Base-by-base conservation (phyloP, 2,797 vertebrate genomes). In the Babyrousa celebensis region DNA sequence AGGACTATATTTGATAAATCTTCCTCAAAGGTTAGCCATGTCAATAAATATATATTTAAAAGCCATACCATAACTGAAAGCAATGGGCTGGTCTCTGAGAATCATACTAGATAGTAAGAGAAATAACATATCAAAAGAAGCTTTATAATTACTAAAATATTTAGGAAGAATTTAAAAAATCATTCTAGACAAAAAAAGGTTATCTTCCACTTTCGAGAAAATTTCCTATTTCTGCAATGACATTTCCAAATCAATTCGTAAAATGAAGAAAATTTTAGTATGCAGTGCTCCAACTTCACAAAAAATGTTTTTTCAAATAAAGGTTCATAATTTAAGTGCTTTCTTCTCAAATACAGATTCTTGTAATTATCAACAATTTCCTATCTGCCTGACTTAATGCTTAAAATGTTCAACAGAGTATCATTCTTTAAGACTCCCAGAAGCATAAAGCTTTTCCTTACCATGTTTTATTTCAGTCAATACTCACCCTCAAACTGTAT, bases 401-500 rank as follows among this genome's bases (percentile, higher is more conserved):
- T 80, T 89, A 11, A 14, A 72, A 54, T 89, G 67, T 83, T 89
- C 9, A 85, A n/a, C 3, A 95, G 7, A 93, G 29, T 32, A 14
- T 25, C 62, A 60, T 80, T 71, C 79, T 78, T 3, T 93, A 97
- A 79, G 3, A 58, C 12, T 89, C 92, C 16, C 1, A 96, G 18
- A 83, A 97, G n/a, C 0, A 3, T 29, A 70, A 89, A 29, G 72
- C 56, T 29, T 40, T 1, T 60, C 85, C 94, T 62, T 4, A 89
- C 85, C 14, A 85, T 65, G 72, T 88, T 96, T 2, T 75, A 70
- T 90, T 90, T 68, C 67, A 82, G 62, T 23, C 88, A 96, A 96
- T 43, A 99, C 99, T 99, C 98, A 99, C 99, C 98, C 99, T 98
- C 65, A 99, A 98, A 98, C 99, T 99, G 97, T 99, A 99, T 97